Percentiles rank a stretch among this genome's conserved stretches.
Conservation (phyloP, 1,140 invertebrate genomes). For the Tenebrio molitor region DNA sequence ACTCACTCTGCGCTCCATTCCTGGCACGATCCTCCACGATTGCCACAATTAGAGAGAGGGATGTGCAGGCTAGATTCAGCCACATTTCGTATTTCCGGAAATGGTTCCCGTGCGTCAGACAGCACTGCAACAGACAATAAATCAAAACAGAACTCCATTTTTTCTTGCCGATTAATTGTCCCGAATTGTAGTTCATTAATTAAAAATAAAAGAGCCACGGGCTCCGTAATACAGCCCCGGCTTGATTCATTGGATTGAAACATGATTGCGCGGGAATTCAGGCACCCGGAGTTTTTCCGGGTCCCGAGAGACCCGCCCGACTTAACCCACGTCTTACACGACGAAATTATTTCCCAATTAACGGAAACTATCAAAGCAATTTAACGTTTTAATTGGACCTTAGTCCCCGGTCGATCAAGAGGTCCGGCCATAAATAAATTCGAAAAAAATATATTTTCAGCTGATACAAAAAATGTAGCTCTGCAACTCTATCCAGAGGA, state of each 20-base stretch:
- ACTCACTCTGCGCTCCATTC: not conserved
- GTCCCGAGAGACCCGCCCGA: too few relatives aligned
- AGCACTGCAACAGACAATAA: constrained; percentile 48
- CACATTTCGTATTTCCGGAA: constrained; percentile 63
- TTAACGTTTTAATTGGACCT: not conserved
- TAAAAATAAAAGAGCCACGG: constrained; percentile 21
- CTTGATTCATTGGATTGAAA: constrained; percentile 29
- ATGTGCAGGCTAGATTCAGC: constrained; percentile 59
- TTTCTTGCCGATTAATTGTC: constrained; percentile 29
- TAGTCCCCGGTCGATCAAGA: not conserved
- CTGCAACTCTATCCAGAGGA: too few relatives aligned
- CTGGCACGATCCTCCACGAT: constrained; percentile 3
- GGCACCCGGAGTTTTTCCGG: too few relatives aligned
- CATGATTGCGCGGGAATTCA: not conserved
- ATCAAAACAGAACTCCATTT: constrained; percentile 1
- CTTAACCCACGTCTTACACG: not conserved
- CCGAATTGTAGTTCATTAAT: constrained; percentile 9
- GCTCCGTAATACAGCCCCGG: constrained; percentile 5
- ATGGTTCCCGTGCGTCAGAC: constrained; percentile 56
- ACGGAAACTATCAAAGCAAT: not conserved
- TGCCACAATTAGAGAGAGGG: constrained; percentile 56
- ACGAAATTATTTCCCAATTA: constrained; percentile 7
- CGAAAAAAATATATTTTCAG: not conserved
- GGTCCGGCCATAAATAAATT: not conserved
- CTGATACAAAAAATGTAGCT: too few relatives aligned